Evolutionary conservation across 1,140 invertebrate species (phyloP), one percentile per base, ranked within the genome.

Genomic region (Anastrepha ludens): DNA sequence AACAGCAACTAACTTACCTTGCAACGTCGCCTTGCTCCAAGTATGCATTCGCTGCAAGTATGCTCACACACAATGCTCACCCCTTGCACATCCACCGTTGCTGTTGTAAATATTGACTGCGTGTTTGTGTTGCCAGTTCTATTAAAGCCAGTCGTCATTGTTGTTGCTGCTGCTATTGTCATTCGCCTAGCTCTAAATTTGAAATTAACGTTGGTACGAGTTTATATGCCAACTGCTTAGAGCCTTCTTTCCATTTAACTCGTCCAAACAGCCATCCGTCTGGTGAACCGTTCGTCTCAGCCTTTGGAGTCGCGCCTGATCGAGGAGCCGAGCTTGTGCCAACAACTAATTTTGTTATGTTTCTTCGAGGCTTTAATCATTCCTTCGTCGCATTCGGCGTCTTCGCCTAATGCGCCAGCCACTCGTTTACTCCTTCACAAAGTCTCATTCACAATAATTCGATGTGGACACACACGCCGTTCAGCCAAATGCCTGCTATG

Each of bases 101-200:
- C 39, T 60, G 29, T 29, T 29, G 29, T 29, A 29, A 29, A 29
- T 13, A n/a, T 62, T 39, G 67, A 20, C 67, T 44, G 67, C 60
- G 13, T 81, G 74, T 67, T 87, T 86, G 55, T 59, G 50, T 59
- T 86, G 85, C 13, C 78, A 59, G 85, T 39, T 59, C 44, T 44
- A 15, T 64, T 62, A 15, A 65, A 9, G 17, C 29, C 17, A 41
- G 13, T 41, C 3, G 44, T 65, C 29, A 20, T 85, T 59, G 7
- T 67, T 87, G 74, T 81, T 81, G 44, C 20, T 81, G 44, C 20
- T 87, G 86, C 67, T 87, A 44, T 86, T 86, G 85, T 86, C 60
- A 67, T 65, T 86, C n/a, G 44, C 15, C 65, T 60, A 90, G 91
- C 91, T 92, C 91, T 92, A 92, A 92, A 92, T 92, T 92, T 90